phyloP scores from a whole-genome alignment of 2,113 vertebrate species.

The Tachysurus fulvidraco region DNA sequence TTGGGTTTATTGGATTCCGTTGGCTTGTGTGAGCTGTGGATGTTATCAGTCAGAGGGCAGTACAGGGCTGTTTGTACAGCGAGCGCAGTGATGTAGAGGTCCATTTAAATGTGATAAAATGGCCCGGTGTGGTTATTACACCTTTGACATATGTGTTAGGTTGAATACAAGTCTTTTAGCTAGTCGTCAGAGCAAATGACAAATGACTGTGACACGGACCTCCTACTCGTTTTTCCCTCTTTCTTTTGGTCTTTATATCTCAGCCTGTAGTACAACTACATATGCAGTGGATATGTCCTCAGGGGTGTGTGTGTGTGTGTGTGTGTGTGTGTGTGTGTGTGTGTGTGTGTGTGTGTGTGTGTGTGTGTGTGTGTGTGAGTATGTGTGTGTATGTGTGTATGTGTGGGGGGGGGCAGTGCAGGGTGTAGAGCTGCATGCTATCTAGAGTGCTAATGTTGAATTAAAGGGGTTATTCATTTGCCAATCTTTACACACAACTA shows the following conservation, averaged over 20 bases:
- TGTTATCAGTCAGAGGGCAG: slow-evolving; percentile 14
- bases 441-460: slow-evolving; percentile 59
- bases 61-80: neutral
- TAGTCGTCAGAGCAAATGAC: neutral
- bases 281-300: neutral
- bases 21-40: slow-evolving; percentile 53
- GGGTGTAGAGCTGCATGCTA: slow-evolving; percentile 57
- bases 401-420: slow-evolving; percentile 29
- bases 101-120: slow-evolving; percentile 18
- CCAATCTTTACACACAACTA: slow-evolving; percentile 70
- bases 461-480: slow-evolving; percentile 71
- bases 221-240: slow-evolving; percentile 37
- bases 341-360: slow-evolving; percentile 45
- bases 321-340: slow-evolving; percentile 47
- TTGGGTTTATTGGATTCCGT: slow-evolving; percentile 68
- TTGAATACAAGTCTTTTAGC: slow-evolving; percentile 3
- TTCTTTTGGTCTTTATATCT: slow-evolving; percentile 28
- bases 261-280: neutral
- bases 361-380: slow-evolving; percentile 45
- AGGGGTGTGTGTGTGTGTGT: slow-evolving; percentile 28
- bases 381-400: too few species aligned
- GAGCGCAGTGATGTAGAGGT: neutral
- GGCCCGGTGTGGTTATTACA: neutral
- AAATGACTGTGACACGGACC: neutral
- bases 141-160: slow-evolving; percentile 19